Evolutionary conservation across 1,140 invertebrate genomes (phyloP), one percentile per base, ranked within the genome.

Genomic region (Leptonema lineaticorne): DNA sequence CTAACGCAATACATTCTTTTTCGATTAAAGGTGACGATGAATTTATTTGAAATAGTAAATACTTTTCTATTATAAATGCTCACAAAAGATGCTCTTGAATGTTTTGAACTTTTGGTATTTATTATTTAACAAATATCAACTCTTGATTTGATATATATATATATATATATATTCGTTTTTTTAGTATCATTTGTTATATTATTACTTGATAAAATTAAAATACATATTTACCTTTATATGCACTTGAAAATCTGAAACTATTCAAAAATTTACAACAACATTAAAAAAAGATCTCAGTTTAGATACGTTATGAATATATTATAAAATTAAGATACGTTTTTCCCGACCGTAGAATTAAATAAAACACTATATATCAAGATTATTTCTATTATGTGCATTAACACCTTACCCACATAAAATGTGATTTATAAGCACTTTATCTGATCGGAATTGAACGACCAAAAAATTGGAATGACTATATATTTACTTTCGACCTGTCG

Each of bases 351-450:
- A 4, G 50, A 26, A 14, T 53, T 14, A 24, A 53, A 53, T n/a
- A 53, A 24, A 22, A 26, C 24, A 53, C 37, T 41, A 53, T 26
- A 53, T 24, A 53, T 53, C 50, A 24, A 53, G 50, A 53, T 53
- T 53, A 22, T 22, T 53, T 22, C 8, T 26, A 53, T 53, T 26
- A 53, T 53, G 24, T 53, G 50, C 50, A 53, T 53, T 53, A 53
- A 53, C 50, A 53, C 50, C 50, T 53, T 53, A 7, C 50, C 22
- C 22, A 2, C 50, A 53, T 53, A 53, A 53, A 53, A 24, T 26
- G 14, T 26, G 20, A 53, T 53, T 53, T 53, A 53, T 53, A 53
- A 1, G 22, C 3, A 24, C 37, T 41, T 53, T 53, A 53, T 53
- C 20, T 7, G 24, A 26, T 53, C 22, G 22, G 22, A 53, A 11